phyloP scores from a whole-genome alignment of 92 coral and sea anemone genomes.

The Micromussa lordhowensis region DNA sequence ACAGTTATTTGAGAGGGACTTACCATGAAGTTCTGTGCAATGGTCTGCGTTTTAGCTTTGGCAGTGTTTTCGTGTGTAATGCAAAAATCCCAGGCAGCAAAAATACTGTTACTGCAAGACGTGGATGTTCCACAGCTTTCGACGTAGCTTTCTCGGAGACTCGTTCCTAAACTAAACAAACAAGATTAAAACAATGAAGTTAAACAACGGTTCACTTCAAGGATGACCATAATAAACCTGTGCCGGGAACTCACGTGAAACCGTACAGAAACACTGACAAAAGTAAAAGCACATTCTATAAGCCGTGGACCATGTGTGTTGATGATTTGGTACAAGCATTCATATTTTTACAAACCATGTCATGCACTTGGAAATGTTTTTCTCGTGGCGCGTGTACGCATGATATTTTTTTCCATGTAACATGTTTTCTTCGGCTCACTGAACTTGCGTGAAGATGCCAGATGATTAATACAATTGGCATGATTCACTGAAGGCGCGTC shows the following conservation, averaged over 20 bases:
- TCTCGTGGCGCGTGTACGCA: too few relatives aligned
- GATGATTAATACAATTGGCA: neutral
- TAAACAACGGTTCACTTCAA: neutral
- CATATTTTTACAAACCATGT: too few relatives aligned
- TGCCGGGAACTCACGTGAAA: neutral
- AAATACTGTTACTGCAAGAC: slow-evolving; percentile 83
- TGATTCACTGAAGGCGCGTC: too few relatives aligned
- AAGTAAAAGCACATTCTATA: too few relatives aligned
- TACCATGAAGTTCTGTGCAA: slow-evolving; percentile 85
- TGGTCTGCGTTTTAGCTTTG: slow-evolving; percentile 73
- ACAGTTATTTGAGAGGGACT: neutral
- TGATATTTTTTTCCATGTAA: too few relatives aligned
- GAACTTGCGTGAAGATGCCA: too few relatives aligned
- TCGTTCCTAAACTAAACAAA: slow-evolving; percentile 71
- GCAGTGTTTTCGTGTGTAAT: slow-evolving; percentile 87
- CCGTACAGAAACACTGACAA: neutral
- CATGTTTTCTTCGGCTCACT: too few relatives aligned
- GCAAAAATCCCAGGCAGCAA: slow-evolving; percentile 94
- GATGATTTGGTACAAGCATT: too few relatives aligned
- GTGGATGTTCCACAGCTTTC: slow-evolving; percentile 86
- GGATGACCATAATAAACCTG: neutral
- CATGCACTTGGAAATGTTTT: too few relatives aligned
- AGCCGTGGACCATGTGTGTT: too few relatives aligned
- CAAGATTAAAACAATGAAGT: neutral
- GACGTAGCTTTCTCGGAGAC: slow-evolving; percentile 83